phyloP scores from a whole-genome alignment of 2,888 invertebrate species.

The Clunio marinus region DNA sequence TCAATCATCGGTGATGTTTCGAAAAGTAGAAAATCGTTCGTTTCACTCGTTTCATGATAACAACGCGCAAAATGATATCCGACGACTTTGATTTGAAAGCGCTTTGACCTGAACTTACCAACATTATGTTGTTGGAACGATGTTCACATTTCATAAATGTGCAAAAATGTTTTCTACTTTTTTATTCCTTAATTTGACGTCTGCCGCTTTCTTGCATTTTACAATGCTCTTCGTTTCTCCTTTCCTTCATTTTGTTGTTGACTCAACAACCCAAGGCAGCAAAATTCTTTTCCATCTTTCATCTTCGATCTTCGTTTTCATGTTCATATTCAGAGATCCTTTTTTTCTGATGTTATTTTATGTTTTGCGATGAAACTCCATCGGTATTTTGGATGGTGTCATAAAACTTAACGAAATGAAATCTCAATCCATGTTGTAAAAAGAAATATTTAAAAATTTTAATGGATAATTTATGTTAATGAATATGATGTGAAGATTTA shows the following conservation, averaged over 20 bases:
- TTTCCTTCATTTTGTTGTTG: background rate
- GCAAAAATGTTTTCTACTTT: background rate
- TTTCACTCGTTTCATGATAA: background rate
- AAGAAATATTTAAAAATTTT: constrained; percentile 20
- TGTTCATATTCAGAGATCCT: background rate
- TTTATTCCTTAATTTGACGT: constrained; percentile 26
- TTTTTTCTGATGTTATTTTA: background rate
- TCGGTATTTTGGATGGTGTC: background rate
- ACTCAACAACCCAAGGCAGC: background rate
- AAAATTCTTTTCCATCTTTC: background rate
- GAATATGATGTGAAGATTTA: background rate
- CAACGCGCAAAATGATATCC: too few species aligned
- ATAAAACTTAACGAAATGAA: background rate
- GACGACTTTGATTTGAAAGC: too few species aligned
- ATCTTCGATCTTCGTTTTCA: background rate
- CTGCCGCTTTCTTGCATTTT: constrained; percentile 13
- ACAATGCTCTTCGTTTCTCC: background rate
- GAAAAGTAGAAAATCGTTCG: background rate
- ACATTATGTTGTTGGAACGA: too few species aligned
- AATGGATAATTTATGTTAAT: constrained; percentile 32
- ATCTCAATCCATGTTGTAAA: background rate
- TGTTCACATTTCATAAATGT: constrained; percentile 2
- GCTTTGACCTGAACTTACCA: too few species aligned
- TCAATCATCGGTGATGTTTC: constrained; percentile 1
- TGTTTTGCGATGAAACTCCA: background rate